Evolutionary conservation across 2,888 invertebrate species (phyloP).

Genomic region (Prosapia bicincta): DNA sequence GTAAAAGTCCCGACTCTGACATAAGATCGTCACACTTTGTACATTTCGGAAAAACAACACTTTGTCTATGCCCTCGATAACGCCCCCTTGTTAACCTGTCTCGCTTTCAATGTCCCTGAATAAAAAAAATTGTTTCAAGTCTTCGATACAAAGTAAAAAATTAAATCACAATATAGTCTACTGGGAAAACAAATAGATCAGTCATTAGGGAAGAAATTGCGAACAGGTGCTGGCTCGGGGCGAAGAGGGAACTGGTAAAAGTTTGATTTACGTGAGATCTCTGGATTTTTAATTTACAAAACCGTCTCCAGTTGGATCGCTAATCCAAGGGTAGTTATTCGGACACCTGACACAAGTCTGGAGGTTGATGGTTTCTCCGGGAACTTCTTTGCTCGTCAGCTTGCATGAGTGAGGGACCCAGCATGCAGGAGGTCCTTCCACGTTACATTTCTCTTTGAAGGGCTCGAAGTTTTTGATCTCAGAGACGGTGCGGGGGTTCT

Average conservation of each 20-base stretch:
- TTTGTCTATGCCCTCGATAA: neutral
- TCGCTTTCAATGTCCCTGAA: conserved; percentile 8
- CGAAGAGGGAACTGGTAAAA: conserved; percentile 14
- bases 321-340: conserved; percentile 92
- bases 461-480: conserved; percentile 91
- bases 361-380: conserved; percentile 89
- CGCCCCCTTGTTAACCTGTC: neutral
- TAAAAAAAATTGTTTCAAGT: neutral
- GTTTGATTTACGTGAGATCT: conserved; percentile 30
- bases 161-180: conserved; percentile 14
- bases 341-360: conserved; percentile 93
- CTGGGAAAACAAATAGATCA: conserved; percentile 10
- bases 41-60: conserved; percentile 17
- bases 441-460: conserved; percentile 90
- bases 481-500: conserved; percentile 78
- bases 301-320: conserved; percentile 87
- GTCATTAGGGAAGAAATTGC: conserved; percentile 18
- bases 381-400: conserved; percentile 87
- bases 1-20: neutral
- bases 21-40: conserved; percentile 8
- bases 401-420: conserved; percentile 91
- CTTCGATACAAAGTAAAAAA: conserved; percentile 5
- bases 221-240: conserved; percentile 1
- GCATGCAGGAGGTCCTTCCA: conserved; percentile 78
- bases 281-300: conserved; percentile 69